Evolutionary conservation across 2,888 invertebrate genomes (phyloP), one percentile per base, ranked within the genome.

Genomic region (Gortyna flavago): DNA sequence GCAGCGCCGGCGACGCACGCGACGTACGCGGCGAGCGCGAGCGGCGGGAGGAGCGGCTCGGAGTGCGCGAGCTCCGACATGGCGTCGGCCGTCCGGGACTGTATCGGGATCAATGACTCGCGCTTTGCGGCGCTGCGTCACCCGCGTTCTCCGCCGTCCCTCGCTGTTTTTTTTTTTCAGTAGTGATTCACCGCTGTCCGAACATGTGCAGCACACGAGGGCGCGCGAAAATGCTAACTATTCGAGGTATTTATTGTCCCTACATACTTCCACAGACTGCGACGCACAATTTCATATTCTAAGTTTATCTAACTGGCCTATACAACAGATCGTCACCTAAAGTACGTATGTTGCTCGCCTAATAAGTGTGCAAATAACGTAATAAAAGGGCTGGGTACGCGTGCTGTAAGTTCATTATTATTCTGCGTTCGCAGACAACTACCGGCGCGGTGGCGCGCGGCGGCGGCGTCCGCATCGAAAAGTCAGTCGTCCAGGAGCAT

Each of bases 41-140:
- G 92, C 90, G 95, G 93, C 90, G 96, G 93, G 90, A 95, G 87
- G 85, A 95, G 92, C 90, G 94, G 93, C 88, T 87, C 92, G 86
- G 89, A 88, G 83, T 89, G 90, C 91, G 91, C 92, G 91, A 87
- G 92, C 92, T 92, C 93, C 91, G 93, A 88, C 95, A 94, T 95
- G 90, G 94, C 93, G 95, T 94, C 95, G 94, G 90, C 92, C 90
- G 93, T 89, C 92, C 95, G 93, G 95, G 95, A 95, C 93, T 93
- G 94, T 91, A 90, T 88, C 93, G 96, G 96, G 96, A 96, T 95
- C 96, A 96, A 96, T 96, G 96, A 96, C 96, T 95, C 92, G 90
- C 87, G 96, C 96, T 95, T 95, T 91, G 90, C 89, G 89, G 89
- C 91, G 88, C 93, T 93, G 93, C 95, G 95, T 93, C 94, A 93